Evolutionary conservation across 2,113 vertebrate genomes (phyloP).

Genomic region (Herpetotheres cachinnans): DNA sequence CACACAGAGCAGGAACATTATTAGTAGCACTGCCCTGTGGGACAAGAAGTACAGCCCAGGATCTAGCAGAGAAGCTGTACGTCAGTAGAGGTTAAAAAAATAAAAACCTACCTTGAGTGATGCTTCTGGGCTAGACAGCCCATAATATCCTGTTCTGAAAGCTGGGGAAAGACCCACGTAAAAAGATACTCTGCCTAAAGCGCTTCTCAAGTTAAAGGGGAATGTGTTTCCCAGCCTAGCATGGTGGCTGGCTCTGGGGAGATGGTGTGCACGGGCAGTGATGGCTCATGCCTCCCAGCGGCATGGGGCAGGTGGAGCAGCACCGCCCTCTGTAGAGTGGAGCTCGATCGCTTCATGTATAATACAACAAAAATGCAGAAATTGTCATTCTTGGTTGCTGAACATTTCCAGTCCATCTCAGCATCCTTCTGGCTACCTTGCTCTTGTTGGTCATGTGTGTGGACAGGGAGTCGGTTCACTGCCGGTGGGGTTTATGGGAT

Average conservation of each 20-base stretch:
- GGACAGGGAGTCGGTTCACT: not conserved
- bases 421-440: not conserved
- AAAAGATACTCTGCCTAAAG: not conserved
- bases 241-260: not conserved
- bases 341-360: not conserved
- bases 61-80: not conserved
- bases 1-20: not conserved
- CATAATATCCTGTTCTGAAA: not conserved
- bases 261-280: not conserved
- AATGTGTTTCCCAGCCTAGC: not conserved
- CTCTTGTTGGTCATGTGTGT: rapidly evolving
- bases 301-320: not conserved
- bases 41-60: not conserved
- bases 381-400: not conserved
- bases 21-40: not conserved
- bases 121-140: not conserved
- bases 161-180: not conserved
- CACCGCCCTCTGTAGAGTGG: not conserved
- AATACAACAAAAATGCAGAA: not conserved
- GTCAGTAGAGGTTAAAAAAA: not conserved
- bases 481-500: no score
- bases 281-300: not conserved
- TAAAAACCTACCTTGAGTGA: not conserved
- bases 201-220: not conserved
- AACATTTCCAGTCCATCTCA: not conserved